phyloP scores from a whole-genome alignment of 30 jellyfish, hydroid and myxozoan genomes.

The Hydra vulgaris region DNA sequence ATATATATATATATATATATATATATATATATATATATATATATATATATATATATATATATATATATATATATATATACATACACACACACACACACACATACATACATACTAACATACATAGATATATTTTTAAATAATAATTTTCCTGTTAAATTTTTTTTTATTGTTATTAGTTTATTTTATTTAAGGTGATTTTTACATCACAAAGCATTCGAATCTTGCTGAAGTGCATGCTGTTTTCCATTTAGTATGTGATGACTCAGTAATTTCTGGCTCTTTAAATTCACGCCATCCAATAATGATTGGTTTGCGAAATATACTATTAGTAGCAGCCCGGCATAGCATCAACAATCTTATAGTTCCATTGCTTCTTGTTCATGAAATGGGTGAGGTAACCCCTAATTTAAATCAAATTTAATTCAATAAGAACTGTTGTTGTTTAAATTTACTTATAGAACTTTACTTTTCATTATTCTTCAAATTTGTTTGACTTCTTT shows the following conservation, averaged over 20 bases:
- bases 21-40: too few species aligned
- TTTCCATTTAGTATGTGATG: conserved; percentile 85
- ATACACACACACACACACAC: too few species aligned
- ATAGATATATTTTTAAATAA: too few species aligned
- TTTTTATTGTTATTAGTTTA: neutral
- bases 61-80: too few species aligned
- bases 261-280: conserved; percentile 38
- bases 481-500: too few species aligned
- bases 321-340: conserved; percentile 82
- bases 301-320: conserved; percentile 70
- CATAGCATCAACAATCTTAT: conserved; percentile 68
- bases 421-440: too few species aligned
- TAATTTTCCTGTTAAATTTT: neutral
- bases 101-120: too few species aligned
- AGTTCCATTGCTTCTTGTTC: conserved; percentile 69
- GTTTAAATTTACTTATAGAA: too few species aligned
- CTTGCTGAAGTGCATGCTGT: conserved; percentile 84
- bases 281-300: conserved; percentile 85
- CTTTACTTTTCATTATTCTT: too few species aligned
- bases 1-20: too few species aligned
- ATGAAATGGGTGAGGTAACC: conserved; percentile 94
- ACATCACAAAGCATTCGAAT: conserved; percentile 85
- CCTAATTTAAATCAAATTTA: too few species aligned
- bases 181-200: conserved; percentile 56
- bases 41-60: too few species aligned